A percentile compares a stretch with the other conserved stretches of the same genome.
These are phyloP conservation scores for Drosophila buzzatii DNA, from an alignment of 2,888 invertebrate genomes.

Conservation along the genomic window DNA sequence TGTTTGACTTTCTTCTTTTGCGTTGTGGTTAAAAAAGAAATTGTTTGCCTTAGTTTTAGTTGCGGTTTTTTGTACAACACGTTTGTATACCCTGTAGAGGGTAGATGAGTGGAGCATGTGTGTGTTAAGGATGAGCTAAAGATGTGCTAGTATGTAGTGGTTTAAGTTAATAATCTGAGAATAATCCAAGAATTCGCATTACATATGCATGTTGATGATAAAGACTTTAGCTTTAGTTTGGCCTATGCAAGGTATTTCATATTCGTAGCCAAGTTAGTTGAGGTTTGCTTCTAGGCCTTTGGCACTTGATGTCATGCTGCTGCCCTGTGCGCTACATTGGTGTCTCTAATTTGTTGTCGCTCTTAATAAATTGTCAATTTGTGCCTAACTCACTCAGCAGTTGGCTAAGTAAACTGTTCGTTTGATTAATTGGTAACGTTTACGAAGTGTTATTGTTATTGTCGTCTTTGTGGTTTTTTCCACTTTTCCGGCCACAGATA, in stretches of 20 bases:
- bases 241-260: slow-evolving; percentile 13
- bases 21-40: slow-evolving; percentile 40
- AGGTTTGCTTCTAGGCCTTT: background rate
- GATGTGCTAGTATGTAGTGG: background rate
- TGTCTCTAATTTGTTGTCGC: slow-evolving; percentile 39
- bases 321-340: slow-evolving; percentile 40
- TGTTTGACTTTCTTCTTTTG: slow-evolving; percentile 29
- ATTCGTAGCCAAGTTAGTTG: background rate
- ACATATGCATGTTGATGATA: background rate
- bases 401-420: slow-evolving; percentile 34
- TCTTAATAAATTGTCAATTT: slow-evolving; percentile 66
- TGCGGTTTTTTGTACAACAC: slow-evolving; percentile 14
- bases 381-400: slow-evolving; percentile 54
- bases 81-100: slow-evolving; percentile 34
- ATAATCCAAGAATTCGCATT: background rate
- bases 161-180: background rate
- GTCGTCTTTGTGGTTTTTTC: slow-evolving; percentile 7
- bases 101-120: background rate
- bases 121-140: background rate
- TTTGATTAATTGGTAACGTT: slow-evolving; percentile 60
- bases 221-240: background rate
- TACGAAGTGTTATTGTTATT: slow-evolving; percentile 22
- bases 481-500: background rate
- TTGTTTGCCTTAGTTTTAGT: slow-evolving; percentile 40
- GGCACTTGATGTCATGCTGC: slow-evolving; percentile 34